Evolutionary conservation across 2,797 vertebrate genomes (phyloP).

Genomic region (Furcifer pardalis): DNA sequence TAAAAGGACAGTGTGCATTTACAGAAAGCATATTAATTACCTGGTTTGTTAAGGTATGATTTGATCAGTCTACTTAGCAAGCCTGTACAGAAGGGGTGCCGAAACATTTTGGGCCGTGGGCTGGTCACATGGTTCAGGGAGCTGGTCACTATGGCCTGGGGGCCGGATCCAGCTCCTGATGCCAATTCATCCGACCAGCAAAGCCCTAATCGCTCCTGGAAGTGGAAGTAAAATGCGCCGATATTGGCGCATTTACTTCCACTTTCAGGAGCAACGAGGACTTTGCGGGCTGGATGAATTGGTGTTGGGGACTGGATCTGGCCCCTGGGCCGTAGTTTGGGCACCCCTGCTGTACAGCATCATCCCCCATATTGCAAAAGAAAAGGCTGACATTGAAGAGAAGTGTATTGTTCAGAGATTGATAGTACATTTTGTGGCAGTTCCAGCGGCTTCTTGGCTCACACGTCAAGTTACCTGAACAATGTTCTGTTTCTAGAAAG

Average conservation of each 20-base stretch:
- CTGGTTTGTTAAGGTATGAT: not conserved
- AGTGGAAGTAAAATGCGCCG: too few species aligned
- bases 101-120: too few species aligned
- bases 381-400: not conserved
- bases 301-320: too few species aligned
- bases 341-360: not conserved
- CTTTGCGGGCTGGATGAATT: too few species aligned
- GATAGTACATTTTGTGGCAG: not conserved
- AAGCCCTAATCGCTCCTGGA: too few species aligned
- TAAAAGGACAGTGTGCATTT: not conserved
- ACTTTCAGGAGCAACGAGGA: too few species aligned
- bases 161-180: too few species aligned
- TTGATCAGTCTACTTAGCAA: not conserved
- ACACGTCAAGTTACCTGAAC: not conserved
- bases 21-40: not conserved
- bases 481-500: conserved; percentile 22
- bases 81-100: not conserved
- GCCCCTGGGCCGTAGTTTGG: too few species aligned
- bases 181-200: too few species aligned
- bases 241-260: too few species aligned
- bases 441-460: not conserved
- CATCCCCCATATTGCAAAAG: not conserved
- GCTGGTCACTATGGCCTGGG: too few species aligned
- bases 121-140: too few species aligned
- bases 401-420: not conserved